Conservation (phyloP, 35 echinoderm and acorn worm genomes). For the Anneissia japonica region DNA sequence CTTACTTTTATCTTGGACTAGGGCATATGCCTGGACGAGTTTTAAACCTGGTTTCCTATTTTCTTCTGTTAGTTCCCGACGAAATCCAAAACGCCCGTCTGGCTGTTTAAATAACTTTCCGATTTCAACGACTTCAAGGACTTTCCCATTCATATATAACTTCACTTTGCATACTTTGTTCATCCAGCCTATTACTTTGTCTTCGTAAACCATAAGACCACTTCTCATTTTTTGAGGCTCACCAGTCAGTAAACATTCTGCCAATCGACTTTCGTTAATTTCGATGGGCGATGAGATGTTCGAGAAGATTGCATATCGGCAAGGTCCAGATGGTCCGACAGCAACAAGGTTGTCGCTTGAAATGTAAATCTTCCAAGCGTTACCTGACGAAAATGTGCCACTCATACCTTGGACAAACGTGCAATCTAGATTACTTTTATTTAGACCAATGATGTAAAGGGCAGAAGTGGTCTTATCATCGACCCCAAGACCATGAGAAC, state of each 20-base stretch:
- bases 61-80: slow-evolving; percentile 53
- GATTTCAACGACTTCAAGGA: slow-evolving; percentile 15
- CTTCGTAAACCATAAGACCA: slow-evolving; percentile 20
- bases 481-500: slow-evolving; percentile 41
- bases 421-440: slow-evolving; percentile 26
- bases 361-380: slow-evolving; percentile 59
- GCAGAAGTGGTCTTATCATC: slow-evolving; percentile 72
- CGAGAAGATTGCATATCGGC: slow-evolving; percentile 52
- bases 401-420: slow-evolving; percentile 46
- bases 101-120: slow-evolving; percentile 53
- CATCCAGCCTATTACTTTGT: slow-evolving; percentile 52
- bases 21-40: slow-evolving; percentile 51
- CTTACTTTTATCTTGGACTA: slow-evolving; percentile 50
- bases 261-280: not conserved
- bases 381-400: slow-evolving; percentile 14
- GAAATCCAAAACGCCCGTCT: slow-evolving; percentile 69
- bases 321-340: slow-evolving; percentile 50
- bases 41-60: slow-evolving; percentile 65
- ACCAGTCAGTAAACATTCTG: slow-evolving; percentile 38
- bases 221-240: slow-evolving; percentile 12
- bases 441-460: slow-evolving; percentile 49
- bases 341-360: slow-evolving; percentile 32
- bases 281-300: slow-evolving; percentile 38
- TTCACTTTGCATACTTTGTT: slow-evolving; percentile 10
- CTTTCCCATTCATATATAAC: slow-evolving; percentile 36